Evolutionary conservation across 2,797 vertebrate species (phyloP).

Genomic region (Darevskia nairensis): DNA sequence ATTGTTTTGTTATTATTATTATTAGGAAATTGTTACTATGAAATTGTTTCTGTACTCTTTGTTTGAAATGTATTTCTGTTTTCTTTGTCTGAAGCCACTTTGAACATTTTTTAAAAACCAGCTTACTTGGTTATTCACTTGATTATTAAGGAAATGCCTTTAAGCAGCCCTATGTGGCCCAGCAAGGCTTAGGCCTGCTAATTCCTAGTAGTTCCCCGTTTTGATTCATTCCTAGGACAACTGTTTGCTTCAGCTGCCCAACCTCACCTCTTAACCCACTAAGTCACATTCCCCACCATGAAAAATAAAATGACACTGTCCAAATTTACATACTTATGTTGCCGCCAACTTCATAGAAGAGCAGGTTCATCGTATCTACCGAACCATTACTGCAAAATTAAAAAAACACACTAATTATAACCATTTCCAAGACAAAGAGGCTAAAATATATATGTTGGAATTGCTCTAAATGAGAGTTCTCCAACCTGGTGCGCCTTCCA

Average conservation of each 20-base stretch:
- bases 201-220: not conserved
- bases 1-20: too few relatives aligned
- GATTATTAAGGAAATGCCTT: not conserved
- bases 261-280: not conserved
- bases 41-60: too few relatives aligned
- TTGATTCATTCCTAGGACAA: not conserved
- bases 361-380: slow-evolving; percentile 71
- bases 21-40: too few relatives aligned
- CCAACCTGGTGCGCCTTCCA: not conserved
- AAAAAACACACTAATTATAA: not conserved
- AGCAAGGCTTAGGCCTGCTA: not conserved
- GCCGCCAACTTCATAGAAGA: slow-evolving; percentile 89
- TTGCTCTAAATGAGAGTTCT: not conserved
- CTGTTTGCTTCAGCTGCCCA: not conserved
- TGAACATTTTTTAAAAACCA: too few relatives aligned
- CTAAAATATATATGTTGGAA: not conserved
- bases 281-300: not conserved
- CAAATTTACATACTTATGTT: slow-evolving; percentile 84
- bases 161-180: not conserved
- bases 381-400: slow-evolving; percentile 79
- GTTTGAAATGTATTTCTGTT: too few relatives aligned
- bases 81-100: too few relatives aligned
- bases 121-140: too few relatives aligned
- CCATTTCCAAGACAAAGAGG: not conserved
- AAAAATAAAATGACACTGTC: not conserved